Base-by-base conservation (phyloP, 2,888 invertebrate species). In the Phengaris alcon region DNA sequence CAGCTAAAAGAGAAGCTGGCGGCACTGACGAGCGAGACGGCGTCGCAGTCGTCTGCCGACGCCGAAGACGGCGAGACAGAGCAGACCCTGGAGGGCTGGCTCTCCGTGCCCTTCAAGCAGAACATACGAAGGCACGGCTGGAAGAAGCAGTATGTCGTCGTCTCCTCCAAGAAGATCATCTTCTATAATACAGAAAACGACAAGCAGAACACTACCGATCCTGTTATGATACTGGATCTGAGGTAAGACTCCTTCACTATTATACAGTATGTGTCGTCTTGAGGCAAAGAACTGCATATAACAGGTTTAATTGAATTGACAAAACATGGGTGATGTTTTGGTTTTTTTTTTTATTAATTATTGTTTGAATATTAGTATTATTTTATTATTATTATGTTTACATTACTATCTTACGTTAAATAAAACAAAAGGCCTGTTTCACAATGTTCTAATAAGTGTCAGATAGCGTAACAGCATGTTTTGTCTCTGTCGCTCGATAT, bases 101-200 rank as follows among this genome's bases (percentile, higher is more conserved):
- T 99, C 77, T 97, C 98, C 75, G 96, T 99, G 83, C 99, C 99
- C 75, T 97, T 97, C 87, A 98, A 98, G 86, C 98, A 98, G 89
- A 99, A 99, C 89, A 98, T 98, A 81, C 96, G 97, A 80, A 95
- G 98, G 78, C 98, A 98, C 88, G 99, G 99, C 74, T 99, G 99
- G 99, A 97, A 97, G 91, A 97, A 97, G 85, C 98, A 99, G 89
- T 99, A 97, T 88, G 98, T 99, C 69, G 98, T 99, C 69, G 99
- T 99, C 73, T 98, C 98, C 73, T 98, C 98, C 78, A 97, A 97
- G 88, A 99, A 99, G 93, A 98, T 99, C 80, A 97, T 99, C 80
- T 99, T 99, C 94, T 99, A 99, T 88, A 98, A 98, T 91, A 96
- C 97, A 12, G 99, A 99, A 93, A 97, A 94, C 84, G 98, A 98